Evolutionary conservation across 2,113 vertebrate species (phyloP), one percentile per base, ranked within the genome.

Genomic region (Helogale parvula): DNA sequence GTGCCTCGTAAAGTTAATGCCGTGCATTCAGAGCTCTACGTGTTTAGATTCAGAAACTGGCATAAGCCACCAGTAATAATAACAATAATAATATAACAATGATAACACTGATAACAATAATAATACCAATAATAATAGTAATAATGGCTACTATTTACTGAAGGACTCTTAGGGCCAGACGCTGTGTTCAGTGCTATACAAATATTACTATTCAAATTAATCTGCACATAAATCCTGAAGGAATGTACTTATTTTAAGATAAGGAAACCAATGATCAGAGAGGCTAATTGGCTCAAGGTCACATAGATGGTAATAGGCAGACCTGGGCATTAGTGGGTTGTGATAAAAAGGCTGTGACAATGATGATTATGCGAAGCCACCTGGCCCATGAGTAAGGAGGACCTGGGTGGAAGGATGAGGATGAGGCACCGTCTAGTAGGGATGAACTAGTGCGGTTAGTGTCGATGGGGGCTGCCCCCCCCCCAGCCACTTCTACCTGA

Each of bases 391-490:
- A 54, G 7, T 23, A 57, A 52, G 21, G 27, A 90, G 41, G 27
- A 41, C 25, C 16, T 33, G 57, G 16, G 23, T 2, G 1, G 0
- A 1, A 29, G 50, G 52, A 15, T 2, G 15, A 41, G 35, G 69
- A 52, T 13, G 45, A 74, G 25, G 45, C 4, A 0, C 57, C 29
- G 7, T 15, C n/a, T 76, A 38, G 52, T 1, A 66, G 74, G 57
- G 4, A 47, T 12, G 13, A 88, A 11, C 4, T 14, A 68, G 31
- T 0, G 0, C 29, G 11, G 38, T 23, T 33, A 4, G 19, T 1
- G 9, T 10, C 38, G 3, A 1, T 1, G 15, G 16, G 9, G 6
- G 8, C 63, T 13, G 38, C 25, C 31, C 3, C 2, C 10, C 71
- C 66, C 19, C 14, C 19, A 60, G 29, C 11, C 1, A 3, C 47